These are phyloP conservation scores for Sitobion miscanthi DNA, from an alignment of 1,140 invertebrate species.

Conservation along the genomic window DNA sequence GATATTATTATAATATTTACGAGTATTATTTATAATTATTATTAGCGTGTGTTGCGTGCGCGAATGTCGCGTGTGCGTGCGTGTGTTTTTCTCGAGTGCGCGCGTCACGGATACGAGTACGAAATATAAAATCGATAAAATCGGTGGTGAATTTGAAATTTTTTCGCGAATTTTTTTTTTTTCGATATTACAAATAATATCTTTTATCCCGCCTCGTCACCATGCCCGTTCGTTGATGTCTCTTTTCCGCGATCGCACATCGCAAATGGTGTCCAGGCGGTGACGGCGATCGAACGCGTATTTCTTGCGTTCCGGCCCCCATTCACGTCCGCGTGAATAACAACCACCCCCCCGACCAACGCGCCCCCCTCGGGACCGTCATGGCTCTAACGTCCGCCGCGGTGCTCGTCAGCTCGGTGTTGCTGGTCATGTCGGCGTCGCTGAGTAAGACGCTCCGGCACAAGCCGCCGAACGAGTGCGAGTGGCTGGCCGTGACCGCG, in stretches of 20 bases:
- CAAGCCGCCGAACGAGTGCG: constrained; percentile 84
- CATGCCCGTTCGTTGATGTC: constrained; percentile 46
- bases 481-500: constrained; percentile 71
- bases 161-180: not conserved
- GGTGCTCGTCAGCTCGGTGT: constrained; percentile 44
- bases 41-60: not conserved
- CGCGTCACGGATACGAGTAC: no score
- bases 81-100: not conserved
- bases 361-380: not conserved
- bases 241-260: not conserved
- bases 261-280: not conserved
- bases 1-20: not conserved
- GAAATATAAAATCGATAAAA: no score
- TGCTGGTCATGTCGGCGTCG: constrained; percentile 69
- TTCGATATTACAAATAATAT: not conserved
- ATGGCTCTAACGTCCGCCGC: constrained; percentile 47
- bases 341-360: not conserved
- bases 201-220: not conserved
- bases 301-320: not conserved
- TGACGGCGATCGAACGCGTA: not conserved
- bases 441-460: constrained; percentile 75
- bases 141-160: not conserved
- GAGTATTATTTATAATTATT: no score
- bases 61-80: not conserved
- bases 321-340: not conserved